Evolutionary conservation across 2,888 invertebrate genomes (phyloP).

Genomic region (Leuctra nigra): DNA sequence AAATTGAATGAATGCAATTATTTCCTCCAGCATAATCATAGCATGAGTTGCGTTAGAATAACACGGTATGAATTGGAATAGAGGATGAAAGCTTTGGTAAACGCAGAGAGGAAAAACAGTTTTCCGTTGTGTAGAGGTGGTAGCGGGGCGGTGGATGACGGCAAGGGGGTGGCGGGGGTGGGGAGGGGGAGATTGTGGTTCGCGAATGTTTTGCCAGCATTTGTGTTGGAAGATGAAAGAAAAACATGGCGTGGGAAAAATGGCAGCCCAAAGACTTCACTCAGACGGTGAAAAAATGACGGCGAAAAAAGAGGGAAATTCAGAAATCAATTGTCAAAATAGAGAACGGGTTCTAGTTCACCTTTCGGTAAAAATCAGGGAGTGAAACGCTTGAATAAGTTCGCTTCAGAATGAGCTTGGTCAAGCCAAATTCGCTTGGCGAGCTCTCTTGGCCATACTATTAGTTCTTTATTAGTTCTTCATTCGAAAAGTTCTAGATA

Average conservation of each 20-base stretch:
- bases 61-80: background rate
- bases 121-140: background rate
- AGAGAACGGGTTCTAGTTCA: no score
- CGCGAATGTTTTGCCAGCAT: conserved; percentile 15
- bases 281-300: background rate
- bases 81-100: conserved; percentile 8
- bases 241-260: conserved; percentile 25
- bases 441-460: no score
- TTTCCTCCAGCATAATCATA: background rate
- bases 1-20: background rate
- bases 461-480: no score
- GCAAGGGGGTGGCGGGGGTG: no score
- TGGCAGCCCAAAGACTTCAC: conserved; percentile 3
- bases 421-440: no score
- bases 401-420: no score
- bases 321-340: background rate
- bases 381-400: no score
- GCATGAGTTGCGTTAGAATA: background rate
- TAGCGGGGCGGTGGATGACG: no score
- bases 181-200: no score
- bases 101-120: conserved; percentile 7
- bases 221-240: conserved; percentile 22
- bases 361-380: no score
- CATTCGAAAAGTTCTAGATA: no score
- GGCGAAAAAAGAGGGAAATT: background rate